These are phyloP conservation scores for Trichomalopsis sarcophagae DNA, from an alignment of 1,140 invertebrate species.

Conservation along the genomic window DNA sequence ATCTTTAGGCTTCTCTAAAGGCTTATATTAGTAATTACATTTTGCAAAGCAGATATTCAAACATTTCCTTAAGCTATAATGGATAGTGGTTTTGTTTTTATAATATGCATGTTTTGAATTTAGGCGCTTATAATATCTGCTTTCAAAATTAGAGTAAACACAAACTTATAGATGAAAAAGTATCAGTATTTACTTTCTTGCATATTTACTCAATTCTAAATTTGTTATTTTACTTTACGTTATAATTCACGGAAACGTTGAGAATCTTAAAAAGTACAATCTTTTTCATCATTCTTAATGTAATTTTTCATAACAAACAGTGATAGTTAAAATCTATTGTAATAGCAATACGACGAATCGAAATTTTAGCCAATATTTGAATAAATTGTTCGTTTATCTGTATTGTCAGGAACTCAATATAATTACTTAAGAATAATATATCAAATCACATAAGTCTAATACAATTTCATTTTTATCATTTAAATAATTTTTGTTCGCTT, in stretches of 20 bases:
- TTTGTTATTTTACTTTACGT: background rate
- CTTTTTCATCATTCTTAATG: background rate
- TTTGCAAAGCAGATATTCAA: constrained; percentile 30
- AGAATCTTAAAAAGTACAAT: too few species aligned
- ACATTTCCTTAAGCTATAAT: constrained; percentile 1
- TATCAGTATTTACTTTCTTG: background rate
- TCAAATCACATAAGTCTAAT: background rate
- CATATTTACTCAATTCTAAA: background rate
- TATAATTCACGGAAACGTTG: too few species aligned
- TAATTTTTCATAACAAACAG: background rate
- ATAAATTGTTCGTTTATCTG: background rate
- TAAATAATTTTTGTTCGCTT: background rate
- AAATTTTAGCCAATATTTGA: background rate
- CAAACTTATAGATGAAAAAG: background rate
- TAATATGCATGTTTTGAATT: constrained; percentile 7
- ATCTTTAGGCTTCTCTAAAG: constrained; percentile 15
- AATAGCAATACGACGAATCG: background rate
- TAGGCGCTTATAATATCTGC: constrained; percentile 33
- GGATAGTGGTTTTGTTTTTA: background rate
- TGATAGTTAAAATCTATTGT: background rate
- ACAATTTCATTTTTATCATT: background rate
- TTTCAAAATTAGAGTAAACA: constrained; percentile 2
- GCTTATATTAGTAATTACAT: background rate
- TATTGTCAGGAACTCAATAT: constrained; percentile 30
- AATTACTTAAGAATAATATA: background rate